Conservation (phyloP, 2,113 vertebrate genomes). For the Atlantisia rogersi region DNA sequence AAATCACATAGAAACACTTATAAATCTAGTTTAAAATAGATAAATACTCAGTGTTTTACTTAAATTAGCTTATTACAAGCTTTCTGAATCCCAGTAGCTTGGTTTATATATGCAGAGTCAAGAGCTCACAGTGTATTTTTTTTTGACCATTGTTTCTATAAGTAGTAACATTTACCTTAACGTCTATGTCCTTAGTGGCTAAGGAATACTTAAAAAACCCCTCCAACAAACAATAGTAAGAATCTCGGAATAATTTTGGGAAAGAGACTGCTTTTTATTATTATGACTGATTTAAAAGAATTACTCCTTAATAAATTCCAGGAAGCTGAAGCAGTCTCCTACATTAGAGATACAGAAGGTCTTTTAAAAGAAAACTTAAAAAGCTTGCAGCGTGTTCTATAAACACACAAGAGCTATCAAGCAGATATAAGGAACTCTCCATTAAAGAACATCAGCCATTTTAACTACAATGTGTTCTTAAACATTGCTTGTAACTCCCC, state of each 20-base stretch:
- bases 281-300: accelerated
- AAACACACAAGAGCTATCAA: neutral
- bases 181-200: accelerated
- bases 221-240: neutral
- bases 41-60: neutral
- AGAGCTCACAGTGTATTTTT: neutral
- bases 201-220: neutral
- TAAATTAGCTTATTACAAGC: neutral
- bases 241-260: neutral
- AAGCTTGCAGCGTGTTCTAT: accelerated
- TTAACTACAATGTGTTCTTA: accelerated
- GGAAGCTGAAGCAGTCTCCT: neutral
- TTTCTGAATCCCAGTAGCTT: neutral
- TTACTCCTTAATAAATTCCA: neutral
- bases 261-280: neutral
- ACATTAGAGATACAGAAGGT: accelerated
- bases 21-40: neutral
- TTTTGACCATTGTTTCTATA: neutral
- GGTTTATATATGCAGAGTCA: neutral
- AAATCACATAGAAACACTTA: accelerated
- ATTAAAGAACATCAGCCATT: neutral
- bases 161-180: neutral
- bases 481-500: neutral
- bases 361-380: neutral
- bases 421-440: neutral